phyloP scores from a whole-genome alignment of 2,797 vertebrate genomes.

The Diceros bicornis region DNA sequence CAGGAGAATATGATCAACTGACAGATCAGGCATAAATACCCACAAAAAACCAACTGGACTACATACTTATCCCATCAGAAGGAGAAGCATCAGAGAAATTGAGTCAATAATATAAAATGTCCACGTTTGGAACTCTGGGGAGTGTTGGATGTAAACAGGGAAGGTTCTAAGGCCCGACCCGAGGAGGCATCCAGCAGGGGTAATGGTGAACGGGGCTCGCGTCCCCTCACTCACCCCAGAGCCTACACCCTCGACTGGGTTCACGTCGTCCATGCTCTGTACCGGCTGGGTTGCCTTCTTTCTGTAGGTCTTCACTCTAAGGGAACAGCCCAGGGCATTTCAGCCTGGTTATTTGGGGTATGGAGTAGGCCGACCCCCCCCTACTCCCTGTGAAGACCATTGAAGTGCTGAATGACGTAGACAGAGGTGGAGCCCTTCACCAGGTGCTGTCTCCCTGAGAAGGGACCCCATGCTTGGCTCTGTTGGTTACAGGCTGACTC shows the following conservation, averaged over 20 bases:
- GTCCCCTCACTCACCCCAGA: neutral
- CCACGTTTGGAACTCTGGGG: neutral
- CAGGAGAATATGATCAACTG: neutral
- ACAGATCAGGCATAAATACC: neutral
- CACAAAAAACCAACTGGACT: neutral
- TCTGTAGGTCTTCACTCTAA: slow-evolving; percentile 18
- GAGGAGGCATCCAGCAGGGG: neutral
- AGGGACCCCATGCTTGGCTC: neutral
- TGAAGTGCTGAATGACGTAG: neutral
- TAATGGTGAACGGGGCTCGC: no score
- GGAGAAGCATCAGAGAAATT: neutral
- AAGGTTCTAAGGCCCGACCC: neutral
- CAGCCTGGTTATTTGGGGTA: neutral
- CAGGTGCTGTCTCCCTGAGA: neutral
- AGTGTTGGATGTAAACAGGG: neutral
- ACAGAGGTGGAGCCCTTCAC: neutral
- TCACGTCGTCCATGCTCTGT: rapidly evolving
- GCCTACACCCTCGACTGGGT: rapidly evolving
- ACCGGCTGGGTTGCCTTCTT: neutral
- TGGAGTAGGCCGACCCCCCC: neutral
- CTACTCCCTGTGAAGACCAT: neutral
- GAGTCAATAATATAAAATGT: neutral
- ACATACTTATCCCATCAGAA: neutral
- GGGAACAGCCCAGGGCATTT: neutral
- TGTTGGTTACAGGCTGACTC: neutral